phyloP scores from a whole-genome alignment of 1,140 invertebrate genomes.

The Drosophila sp. region DNA sequence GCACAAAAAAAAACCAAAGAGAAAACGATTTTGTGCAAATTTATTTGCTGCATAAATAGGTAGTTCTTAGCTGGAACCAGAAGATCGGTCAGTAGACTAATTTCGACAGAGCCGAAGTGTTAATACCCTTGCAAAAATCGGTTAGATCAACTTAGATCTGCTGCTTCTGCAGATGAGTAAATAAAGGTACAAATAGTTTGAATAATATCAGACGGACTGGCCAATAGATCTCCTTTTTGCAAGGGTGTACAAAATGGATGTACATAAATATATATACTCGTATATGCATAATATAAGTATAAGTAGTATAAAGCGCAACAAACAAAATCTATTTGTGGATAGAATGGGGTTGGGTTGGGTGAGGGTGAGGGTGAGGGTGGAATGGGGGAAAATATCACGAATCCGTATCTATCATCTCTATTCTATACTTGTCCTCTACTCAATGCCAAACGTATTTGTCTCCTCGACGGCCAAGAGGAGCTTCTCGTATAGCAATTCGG shows the following conservation, averaged over 20 bases:
- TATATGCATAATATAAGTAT: constrained; percentile 32
- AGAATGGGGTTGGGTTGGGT: not conserved
- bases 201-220: not conserved
- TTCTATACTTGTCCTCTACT: constrained; percentile 85
- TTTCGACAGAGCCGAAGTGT: not conserved
- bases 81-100: not conserved
- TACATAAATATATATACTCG: constrained; percentile 14
- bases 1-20: not conserved
- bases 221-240: not conserved
- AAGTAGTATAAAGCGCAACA: constrained; percentile 40
- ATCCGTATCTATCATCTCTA: not conserved
- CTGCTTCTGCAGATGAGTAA: no score
- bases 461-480: constrained; percentile 97
- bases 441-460: constrained; percentile 98
- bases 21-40: not conserved
- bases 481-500: constrained; percentile 96
- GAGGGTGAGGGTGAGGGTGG: not conserved
- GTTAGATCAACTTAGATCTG: not conserved
- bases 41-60: not conserved
- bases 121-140: not conserved
- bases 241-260: not conserved
- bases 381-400: constrained; percentile 30
- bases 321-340: constrained; percentile 4
- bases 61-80: not conserved
- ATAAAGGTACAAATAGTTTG: no score